These are phyloP conservation scores for Pseudolaguvia tuberculata DNA, from an alignment of 2,113 vertebrate genomes.

Conservation along the genomic window DNA sequence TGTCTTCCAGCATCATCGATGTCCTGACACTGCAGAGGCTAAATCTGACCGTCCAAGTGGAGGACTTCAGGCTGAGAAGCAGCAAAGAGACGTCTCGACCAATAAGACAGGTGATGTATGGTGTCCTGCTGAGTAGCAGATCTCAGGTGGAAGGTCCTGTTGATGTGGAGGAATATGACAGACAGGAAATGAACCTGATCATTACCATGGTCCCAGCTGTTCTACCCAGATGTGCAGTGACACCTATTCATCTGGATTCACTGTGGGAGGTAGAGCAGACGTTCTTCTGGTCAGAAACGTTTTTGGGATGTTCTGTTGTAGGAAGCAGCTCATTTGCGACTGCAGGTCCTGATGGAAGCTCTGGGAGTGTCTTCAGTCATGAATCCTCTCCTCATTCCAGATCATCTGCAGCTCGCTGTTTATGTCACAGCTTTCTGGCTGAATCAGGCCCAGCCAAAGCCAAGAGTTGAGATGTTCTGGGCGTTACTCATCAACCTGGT, in stretches of 20 bases:
- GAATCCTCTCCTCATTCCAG: conserved; percentile 57
- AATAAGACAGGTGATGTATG: conserved; percentile 76
- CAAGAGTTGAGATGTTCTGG: conserved; percentile 64
- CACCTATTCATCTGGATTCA: conserved; percentile 54
- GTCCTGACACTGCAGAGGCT: conserved; percentile 64
- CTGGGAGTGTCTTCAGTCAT: conserved; percentile 60
- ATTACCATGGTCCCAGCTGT: conserved; percentile 34
- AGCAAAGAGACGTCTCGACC: conserved; percentile 61
- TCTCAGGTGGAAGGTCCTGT: too few relatives aligned
- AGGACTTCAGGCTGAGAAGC: conserved; percentile 61
- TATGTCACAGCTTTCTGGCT: conserved; percentile 77
- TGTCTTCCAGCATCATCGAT: conserved; percentile 66
- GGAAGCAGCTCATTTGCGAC: conserved; percentile 53
- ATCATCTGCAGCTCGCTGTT: conserved; percentile 64
- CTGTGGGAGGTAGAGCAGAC: conserved; percentile 66
- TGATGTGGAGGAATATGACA: conserved; percentile 68
- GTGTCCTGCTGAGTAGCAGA: conserved; percentile 63
- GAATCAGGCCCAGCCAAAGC: conserved; percentile 56
- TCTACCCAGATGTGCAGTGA: background rate
- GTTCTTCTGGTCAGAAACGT: background rate
- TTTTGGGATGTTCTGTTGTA: conserved; percentile 45
- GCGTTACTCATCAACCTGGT: conserved; percentile 75
- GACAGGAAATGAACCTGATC: conserved; percentile 60
- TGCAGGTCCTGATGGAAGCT: conserved; percentile 68
- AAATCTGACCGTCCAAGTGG: conserved; percentile 65